Conservation (phyloP, 2,797 vertebrate genomes). For the Pagetopsis macropterus region DNA sequence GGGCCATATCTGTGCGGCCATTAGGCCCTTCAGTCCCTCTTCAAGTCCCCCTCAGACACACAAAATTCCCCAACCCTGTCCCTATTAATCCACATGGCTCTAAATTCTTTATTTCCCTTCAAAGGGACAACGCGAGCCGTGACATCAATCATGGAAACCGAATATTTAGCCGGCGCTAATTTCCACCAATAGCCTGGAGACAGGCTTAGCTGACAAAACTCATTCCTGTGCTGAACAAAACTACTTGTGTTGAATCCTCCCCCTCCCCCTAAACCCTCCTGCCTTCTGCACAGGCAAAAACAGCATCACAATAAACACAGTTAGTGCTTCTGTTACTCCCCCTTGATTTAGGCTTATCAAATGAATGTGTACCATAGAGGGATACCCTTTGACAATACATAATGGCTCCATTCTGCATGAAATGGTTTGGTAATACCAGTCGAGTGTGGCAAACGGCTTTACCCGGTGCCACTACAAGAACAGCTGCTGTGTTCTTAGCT, state of each 20-base stretch:
- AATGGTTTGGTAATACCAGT: slow-evolving; percentile 83
- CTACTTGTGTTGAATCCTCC: slow-evolving; percentile 79
- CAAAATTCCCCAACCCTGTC: slow-evolving; percentile 73
- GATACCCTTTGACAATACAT: slow-evolving; percentile 82
- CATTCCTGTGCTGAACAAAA: slow-evolving; percentile 84
- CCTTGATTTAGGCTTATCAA: slow-evolving; percentile 83
- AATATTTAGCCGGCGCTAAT: slow-evolving; percentile 87
- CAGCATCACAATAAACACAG: slow-evolving; percentile 84
- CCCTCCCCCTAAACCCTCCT: slow-evolving; percentile 74
- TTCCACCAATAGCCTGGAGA: slow-evolving; percentile 87
- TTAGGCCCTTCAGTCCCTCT: slow-evolving; percentile 75
- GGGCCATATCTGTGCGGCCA: slow-evolving; percentile 75
- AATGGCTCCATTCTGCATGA: slow-evolving; percentile 83
- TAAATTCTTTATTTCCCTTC: slow-evolving; percentile 86
- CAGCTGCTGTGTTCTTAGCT: slow-evolving; percentile 81
- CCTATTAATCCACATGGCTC: slow-evolving; percentile 83
- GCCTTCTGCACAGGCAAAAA: slow-evolving; percentile 75
- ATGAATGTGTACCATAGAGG: slow-evolving; percentile 82
- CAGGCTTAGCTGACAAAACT: slow-evolving; percentile 87
- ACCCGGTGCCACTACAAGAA: slow-evolving; percentile 80
- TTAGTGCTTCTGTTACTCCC: slow-evolving; percentile 80
- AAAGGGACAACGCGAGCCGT: slow-evolving; percentile 84
- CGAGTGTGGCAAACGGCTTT: slow-evolving; percentile 82
- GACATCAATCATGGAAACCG: slow-evolving; percentile 86
- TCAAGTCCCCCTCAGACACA: slow-evolving; percentile 73